Evolutionary conservation across 2,113 vertebrate species (phyloP), one percentile per base, ranked within the genome.

Genomic region (Nerophis ophidion): DNA sequence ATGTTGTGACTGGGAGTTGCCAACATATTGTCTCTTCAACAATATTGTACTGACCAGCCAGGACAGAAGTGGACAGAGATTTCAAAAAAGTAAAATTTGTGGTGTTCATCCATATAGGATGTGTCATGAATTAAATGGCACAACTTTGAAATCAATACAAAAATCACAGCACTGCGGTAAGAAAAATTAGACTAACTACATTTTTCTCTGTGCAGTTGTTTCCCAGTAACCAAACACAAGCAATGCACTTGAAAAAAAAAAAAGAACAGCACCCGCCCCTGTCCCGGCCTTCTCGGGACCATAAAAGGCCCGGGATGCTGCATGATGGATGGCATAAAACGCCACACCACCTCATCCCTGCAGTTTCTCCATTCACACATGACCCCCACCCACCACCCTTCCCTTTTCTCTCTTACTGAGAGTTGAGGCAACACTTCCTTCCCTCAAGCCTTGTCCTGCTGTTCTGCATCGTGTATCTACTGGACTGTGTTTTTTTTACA

Each of bases 241-340:
- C 45, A 8, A 60, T 54, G 26, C 17, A 35, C 60, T 42, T 47
- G 15, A 50, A 60, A 40, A 40, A 60, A 40, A 26, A 26, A 26
- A 26, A 26, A 26, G 26, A 26, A 26, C 1, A 26, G 26, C 26
- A 26, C 2, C 26, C 26, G 26, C 26, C 48, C 15, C 44, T 60
- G 42, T 53, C 16, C 57, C 16, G 11, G 4, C 38, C 26, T 53
- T 45, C 40, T 35, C 9, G 60, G 61, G 60, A 64, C 81, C 81
- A 75, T 86, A 85, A 80, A 84, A 75, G 81, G 78, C 60, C 26
- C 71, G 57, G 51, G 70, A 75, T 70, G 72, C n/a, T 34, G 68
- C 55, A 71, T 85, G 80, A 85, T 33, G 65, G 74, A 86, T 81
- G 76, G 60, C 56, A 60, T 67, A 40, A 46, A 63, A 72, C 70